Conservation (phyloP, 2,113 vertebrate species). For the Athene cunicularia region DNA sequence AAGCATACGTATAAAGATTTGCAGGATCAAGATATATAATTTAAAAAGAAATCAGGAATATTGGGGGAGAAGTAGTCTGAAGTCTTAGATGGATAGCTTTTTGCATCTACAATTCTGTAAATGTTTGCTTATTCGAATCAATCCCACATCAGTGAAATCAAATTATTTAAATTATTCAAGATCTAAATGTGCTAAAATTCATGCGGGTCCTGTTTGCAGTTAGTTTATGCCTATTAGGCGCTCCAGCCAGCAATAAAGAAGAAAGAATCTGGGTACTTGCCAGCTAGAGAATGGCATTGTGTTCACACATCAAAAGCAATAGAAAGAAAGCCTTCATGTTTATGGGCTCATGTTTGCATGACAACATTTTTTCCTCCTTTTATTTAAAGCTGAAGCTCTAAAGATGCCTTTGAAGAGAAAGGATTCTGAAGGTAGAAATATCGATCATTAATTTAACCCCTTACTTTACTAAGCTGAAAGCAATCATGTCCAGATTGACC, state of each 20-base stretch:
- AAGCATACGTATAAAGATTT: not conserved
- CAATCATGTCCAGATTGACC: not conserved
- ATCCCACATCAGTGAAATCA: constrained; percentile 45
- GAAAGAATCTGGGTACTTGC: constrained; percentile 48
- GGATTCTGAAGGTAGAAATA: not conserved
- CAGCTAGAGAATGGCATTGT: constrained; percentile 50
- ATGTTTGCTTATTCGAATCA: constrained; percentile 65
- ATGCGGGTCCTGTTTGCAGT: constrained; percentile 53
- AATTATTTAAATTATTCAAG: constrained; percentile 77
- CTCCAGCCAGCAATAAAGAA: constrained; percentile 63
- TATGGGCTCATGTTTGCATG: constrained; percentile 8
- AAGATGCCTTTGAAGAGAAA: constrained; percentile 39
- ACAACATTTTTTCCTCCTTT: not conserved
- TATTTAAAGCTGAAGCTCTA: not conserved
- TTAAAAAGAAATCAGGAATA: not conserved
- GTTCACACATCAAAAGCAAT: constrained; percentile 54
- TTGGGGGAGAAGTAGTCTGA: not conserved
- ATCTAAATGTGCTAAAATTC: constrained; percentile 70
- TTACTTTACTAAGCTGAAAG: not conserved
- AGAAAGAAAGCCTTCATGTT: constrained; percentile 27
- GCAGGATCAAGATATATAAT: not conserved
- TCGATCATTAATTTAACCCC: not conserved
- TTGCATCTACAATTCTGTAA: constrained; percentile 2
- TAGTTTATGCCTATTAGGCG: constrained; percentile 64
- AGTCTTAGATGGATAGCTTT: not conserved